Percentiles rank a stretch among this genome's conserved stretches.
These are phyloP conservation scores for Dicycla oo DNA, from an alignment of 2,888 invertebrate genomes.

Conservation along the genomic window DNA sequence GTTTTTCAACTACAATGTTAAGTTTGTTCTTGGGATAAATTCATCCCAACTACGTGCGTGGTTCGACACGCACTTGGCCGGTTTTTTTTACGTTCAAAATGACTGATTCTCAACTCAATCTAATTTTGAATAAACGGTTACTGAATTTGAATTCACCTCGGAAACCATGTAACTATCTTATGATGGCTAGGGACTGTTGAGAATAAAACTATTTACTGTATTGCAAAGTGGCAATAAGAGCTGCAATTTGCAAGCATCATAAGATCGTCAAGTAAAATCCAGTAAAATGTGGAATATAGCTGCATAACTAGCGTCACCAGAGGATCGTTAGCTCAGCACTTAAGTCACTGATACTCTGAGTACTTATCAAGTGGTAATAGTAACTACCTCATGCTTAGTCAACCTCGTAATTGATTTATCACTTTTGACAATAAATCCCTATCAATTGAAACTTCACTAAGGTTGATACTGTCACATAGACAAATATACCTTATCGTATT, in stretches of 20 bases:
- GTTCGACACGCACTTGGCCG: too few species aligned
- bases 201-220: background rate
- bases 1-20: too few species aligned
- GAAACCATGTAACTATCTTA: background rate
- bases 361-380: background rate
- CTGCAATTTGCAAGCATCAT: conserved; percentile 6
- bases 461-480: too few species aligned
- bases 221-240: background rate
- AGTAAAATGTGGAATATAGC: background rate
- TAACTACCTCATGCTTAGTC: too few species aligned
- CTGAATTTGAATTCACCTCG: background rate
- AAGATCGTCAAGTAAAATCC: background rate
- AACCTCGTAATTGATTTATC: too few species aligned
- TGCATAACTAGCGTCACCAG: conserved; percentile 9
- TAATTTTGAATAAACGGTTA: background rate
- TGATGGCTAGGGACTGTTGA: too few species aligned
- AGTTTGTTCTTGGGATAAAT: too few species aligned
- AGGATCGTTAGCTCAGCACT: conserved; percentile 8
- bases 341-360: too few species aligned
- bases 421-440: too few species aligned
- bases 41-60: too few species aligned
- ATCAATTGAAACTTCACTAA: too few species aligned
- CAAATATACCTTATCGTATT: too few species aligned
- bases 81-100: background rate
- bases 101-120: background rate